Evolutionary conservation across 1,140 invertebrate genomes (phyloP), one percentile per base, ranked within the genome.

Genomic region (Drosophila asahinai): DNA sequence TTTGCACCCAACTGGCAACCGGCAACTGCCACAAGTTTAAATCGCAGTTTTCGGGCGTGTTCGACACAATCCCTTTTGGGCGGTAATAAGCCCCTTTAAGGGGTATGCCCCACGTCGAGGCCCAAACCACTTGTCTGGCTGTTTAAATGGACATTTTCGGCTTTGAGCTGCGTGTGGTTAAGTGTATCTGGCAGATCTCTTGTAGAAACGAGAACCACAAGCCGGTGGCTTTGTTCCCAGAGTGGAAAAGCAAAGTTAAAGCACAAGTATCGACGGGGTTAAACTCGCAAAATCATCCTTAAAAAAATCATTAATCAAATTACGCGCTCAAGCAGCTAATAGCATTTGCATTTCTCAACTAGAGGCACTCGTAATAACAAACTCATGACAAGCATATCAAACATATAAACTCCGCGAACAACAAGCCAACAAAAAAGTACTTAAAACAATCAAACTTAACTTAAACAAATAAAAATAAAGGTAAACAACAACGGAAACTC

Each of bases 381-480:
- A 71, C 77, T 66, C 82, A 75, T 86, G 78, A 86, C 83, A 81
- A 86, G 82, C 82, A 84, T 84, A 84, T 84, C 82, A 84, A 77
- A 78, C 72, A 70, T 55, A 47, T 48, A 64, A 76, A 52, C 43
- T 43, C 36, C 19, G 42, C 22, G 17, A 57, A 40, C 47, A 77
- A 49, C 43, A 73, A 67, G 58, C 40, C 48, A 72, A 54, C 71
- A 45, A 36, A 77, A 57, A 77, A 75, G 83, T 87, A 87, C 83
- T 89, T 89, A 81, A 83, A 83, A 83, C 81, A 83, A 83, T 75
- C 81, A 79, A 72, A 64, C 62, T 47, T 62, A 64, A 75, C 62
- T 42, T 58, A 51, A 33, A 49, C 14, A n/a, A 59, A 47, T 40
- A 0, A 47, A 57, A 57, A 64, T 45, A 70, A 27, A 73, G 45